A percentile compares a stretch with the other conserved stretches of the same genome.
These are phyloP conservation scores for Torymus aiolomorphi DNA, from an alignment of 2,888 invertebrate genomes.

Conservation along the genomic window DNA sequence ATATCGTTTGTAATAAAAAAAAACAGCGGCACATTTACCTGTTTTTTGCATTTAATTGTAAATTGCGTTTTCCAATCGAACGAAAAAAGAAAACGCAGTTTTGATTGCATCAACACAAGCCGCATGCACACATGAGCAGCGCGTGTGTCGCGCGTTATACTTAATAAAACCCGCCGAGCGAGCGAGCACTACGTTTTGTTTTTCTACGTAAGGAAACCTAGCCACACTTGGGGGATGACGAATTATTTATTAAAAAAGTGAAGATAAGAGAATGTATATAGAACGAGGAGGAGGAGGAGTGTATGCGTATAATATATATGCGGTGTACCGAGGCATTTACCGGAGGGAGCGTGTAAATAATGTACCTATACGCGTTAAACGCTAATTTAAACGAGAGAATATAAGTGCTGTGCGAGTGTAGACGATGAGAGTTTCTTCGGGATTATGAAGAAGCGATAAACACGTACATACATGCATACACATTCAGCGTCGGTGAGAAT, in stretches of 20 bases:
- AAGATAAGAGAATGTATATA: conserved; percentile 6
- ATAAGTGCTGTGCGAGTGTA: conserved; percentile 39
- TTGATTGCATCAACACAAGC: conserved; percentile 30
- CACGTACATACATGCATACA: no score
- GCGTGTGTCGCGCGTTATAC: no score
- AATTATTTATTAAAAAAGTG: conserved; percentile 41
- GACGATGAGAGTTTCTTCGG: no score
- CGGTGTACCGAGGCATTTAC: conserved; percentile 32
- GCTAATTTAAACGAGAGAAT: conserved; percentile 58
- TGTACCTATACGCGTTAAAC: conserved; percentile 62
- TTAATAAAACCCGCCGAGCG: not conserved
- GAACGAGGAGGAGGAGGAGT: not conserved
- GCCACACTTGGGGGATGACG: not conserved
- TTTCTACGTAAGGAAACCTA: conserved; percentile 16
- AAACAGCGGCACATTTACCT: no score
- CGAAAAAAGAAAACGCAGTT: not conserved
- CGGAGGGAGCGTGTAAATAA: conserved; percentile 64
- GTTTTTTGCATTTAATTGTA: no score
- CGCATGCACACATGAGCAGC: no score
- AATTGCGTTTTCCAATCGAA: no score
- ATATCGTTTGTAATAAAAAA: no score
- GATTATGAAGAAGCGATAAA: no score
- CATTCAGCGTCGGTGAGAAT: no score
- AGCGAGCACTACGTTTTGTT: conserved; percentile 21
- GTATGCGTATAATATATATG: conserved; percentile 9